Conservation (phyloP, 2,888 invertebrate species). For the Pterostichus niger region DNA sequence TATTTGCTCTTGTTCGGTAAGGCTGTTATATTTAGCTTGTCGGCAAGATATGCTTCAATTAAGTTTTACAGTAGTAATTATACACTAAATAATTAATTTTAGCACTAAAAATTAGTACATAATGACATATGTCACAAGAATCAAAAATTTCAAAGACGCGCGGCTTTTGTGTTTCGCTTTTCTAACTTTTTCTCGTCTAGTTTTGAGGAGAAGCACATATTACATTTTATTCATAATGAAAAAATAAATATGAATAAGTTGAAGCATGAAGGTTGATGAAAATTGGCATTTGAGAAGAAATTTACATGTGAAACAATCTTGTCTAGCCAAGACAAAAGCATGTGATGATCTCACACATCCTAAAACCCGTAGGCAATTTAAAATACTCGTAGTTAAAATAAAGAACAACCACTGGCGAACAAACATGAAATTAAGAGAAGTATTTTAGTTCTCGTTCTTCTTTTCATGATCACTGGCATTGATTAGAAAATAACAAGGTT, state of each 20-base stretch:
- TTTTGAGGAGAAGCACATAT: too few species aligned
- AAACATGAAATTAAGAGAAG: background rate
- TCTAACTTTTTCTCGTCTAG: too few species aligned
- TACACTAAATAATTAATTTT: too few species aligned
- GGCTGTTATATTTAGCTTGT: too few species aligned
- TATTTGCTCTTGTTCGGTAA: too few species aligned
- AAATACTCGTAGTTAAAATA: background rate
- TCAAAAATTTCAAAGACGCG: too few species aligned
- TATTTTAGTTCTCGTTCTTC: background rate
- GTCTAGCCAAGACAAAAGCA: conserved; percentile 16
- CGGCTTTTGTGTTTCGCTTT: too few species aligned
- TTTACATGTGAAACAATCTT: conserved; percentile 28
- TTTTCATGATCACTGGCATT: too few species aligned
- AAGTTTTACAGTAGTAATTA: too few species aligned
- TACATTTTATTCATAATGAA: background rate
- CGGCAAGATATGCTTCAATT: too few species aligned
- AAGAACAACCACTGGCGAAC: background rate
- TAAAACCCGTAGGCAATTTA: conserved; percentile 31
- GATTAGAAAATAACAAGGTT: background rate
- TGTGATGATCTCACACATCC: conserved; percentile 24
- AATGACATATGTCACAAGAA: too few species aligned
- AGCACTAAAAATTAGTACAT: too few species aligned
- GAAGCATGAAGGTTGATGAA: background rate
- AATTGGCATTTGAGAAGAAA: conserved; percentile 27
- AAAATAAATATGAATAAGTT: background rate